phyloP scores from a whole-genome alignment of 2,113 vertebrate species.

The Gasterosteus aculeatus region DNA sequence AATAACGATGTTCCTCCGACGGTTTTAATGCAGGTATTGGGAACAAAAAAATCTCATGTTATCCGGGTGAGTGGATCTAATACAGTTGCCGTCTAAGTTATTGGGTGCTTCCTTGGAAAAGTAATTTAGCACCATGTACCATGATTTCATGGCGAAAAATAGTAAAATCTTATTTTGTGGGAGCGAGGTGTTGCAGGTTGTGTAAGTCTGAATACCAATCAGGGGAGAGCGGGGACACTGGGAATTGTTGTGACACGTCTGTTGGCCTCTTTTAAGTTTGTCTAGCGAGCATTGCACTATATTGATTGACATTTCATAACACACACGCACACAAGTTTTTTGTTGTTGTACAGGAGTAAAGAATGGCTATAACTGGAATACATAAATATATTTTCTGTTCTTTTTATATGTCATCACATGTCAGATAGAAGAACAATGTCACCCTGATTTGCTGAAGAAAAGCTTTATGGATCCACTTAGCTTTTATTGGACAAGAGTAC shows the following conservation, averaged over 20 bases:
- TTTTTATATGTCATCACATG: slow-evolving; percentile 72
- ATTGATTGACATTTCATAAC: slow-evolving; percentile 76
- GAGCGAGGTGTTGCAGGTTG: slow-evolving; percentile 40
- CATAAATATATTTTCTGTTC: slow-evolving; percentile 78
- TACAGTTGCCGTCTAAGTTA: slow-evolving; percentile 24
- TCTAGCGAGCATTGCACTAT: slow-evolving; percentile 73
- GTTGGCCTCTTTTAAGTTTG: slow-evolving; percentile 66
- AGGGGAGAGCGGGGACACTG: slow-evolving; percentile 17
- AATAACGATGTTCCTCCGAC: slow-evolving; percentile 48
- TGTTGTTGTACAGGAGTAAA: slow-evolving; percentile 69
- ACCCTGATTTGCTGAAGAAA: slow-evolving; percentile 80
- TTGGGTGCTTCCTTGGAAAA: slow-evolving; percentile 25
- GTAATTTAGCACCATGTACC: slow-evolving; percentile 69
- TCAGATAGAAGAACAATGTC: slow-evolving; percentile 75
- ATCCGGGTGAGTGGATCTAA: slow-evolving; percentile 2
- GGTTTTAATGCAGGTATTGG: slow-evolving; percentile 20
- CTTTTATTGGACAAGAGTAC: slow-evolving; percentile 88
- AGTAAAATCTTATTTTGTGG: slow-evolving; percentile 48
- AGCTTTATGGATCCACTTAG: slow-evolving; percentile 83
- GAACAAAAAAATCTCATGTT: slow-evolving; percentile 20
- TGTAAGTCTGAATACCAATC: slow-evolving; percentile 30
- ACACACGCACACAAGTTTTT: slow-evolving; percentile 61
- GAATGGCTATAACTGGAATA: slow-evolving; percentile 77
- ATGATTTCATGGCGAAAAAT: slow-evolving; percentile 44
- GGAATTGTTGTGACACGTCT: slow-evolving; percentile 50